These are phyloP conservation scores for Aurelia aurita DNA, from an alignment of 30 jellyfish, hydroid and myxozoan species.

Conservation along the genomic window DNA sequence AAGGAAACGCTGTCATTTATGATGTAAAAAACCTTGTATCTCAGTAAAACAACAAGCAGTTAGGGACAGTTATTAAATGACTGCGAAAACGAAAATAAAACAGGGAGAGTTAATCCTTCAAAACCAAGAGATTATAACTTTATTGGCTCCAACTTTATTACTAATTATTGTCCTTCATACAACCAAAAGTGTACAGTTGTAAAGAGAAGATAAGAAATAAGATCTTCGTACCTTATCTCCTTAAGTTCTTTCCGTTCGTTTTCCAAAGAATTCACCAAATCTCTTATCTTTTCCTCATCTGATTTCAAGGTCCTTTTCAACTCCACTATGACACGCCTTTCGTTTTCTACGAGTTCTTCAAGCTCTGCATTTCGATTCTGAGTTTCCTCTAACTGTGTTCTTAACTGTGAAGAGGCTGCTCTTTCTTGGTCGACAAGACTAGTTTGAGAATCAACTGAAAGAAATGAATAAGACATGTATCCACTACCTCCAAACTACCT, in stretches of 20 bases:
- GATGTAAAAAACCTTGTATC: too few relatives aligned
- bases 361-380: conserved; percentile 35
- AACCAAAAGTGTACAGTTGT: too few relatives aligned
- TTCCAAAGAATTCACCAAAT: conserved; percentile 45
- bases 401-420: conserved; percentile 41
- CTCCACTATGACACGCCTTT: conserved; percentile 41
- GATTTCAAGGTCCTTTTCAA: conserved; percentile 14
- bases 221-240: conserved; percentile 16
- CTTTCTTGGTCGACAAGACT: conserved; percentile 47
- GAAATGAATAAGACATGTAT: not conserved
- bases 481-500: too few relatives aligned
- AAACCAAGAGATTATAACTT: too few relatives aligned
- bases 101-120: too few relatives aligned
- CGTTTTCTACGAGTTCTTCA: conserved; percentile 39
- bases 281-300: conserved; percentile 56
- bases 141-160: too few relatives aligned
- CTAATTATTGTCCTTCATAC: too few relatives aligned
- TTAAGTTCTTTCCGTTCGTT: conserved; percentile 55
- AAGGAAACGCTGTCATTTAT: too few relatives aligned
- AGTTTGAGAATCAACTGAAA: conserved; percentile 36
- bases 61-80: too few relatives aligned
- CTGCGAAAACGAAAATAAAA: too few relatives aligned
- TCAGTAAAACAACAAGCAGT: too few relatives aligned
- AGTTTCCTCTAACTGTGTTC: conserved; percentile 47
- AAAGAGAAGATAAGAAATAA: too few relatives aligned